Percentiles rank a stretch among this genome's conserved stretches.
phyloP scores from a whole-genome alignment of 2,888 invertebrate species.

The Anthrax anthrax region DNA sequence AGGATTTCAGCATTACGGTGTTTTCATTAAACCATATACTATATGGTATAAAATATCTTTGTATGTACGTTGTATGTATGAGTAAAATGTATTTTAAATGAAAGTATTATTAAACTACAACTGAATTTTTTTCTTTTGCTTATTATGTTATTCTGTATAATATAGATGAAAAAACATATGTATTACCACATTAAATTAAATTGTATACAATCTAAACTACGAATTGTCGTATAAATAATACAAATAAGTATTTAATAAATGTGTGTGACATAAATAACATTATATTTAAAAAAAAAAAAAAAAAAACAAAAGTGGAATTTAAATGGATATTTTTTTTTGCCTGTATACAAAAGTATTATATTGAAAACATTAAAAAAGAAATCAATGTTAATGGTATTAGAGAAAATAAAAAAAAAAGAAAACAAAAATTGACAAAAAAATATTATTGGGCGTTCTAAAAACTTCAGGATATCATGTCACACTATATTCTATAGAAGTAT shows the following conservation, averaged over 20 bases:
- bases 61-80: too few relatives aligned
- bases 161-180: not conserved
- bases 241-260: too few relatives aligned
- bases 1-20: too few relatives aligned
- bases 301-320: not conserved
- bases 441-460: slow-evolving; percentile 13
- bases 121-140: too few relatives aligned
- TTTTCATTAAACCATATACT: too few relatives aligned
- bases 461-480: slow-evolving; percentile 9
- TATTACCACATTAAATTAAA: not conserved
- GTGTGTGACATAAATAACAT: too few relatives aligned
- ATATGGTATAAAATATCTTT: too few relatives aligned
- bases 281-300: too few relatives aligned
- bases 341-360: slow-evolving; percentile 11
- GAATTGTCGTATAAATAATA: not conserved
- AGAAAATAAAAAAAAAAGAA: not conserved
- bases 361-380: slow-evolving; percentile 18
- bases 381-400: slow-evolving; percentile 18
- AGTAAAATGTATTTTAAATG: too few relatives aligned
- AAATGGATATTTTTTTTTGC: not conserved
- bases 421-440: not conserved
- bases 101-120: too few relatives aligned
- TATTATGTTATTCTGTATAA: too few relatives aligned
- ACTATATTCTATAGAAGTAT: not conserved
- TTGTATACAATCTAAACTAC: not conserved